phyloP scores from a whole-genome alignment of 2,888 invertebrate species.

The Diarsia rubi region DNA sequence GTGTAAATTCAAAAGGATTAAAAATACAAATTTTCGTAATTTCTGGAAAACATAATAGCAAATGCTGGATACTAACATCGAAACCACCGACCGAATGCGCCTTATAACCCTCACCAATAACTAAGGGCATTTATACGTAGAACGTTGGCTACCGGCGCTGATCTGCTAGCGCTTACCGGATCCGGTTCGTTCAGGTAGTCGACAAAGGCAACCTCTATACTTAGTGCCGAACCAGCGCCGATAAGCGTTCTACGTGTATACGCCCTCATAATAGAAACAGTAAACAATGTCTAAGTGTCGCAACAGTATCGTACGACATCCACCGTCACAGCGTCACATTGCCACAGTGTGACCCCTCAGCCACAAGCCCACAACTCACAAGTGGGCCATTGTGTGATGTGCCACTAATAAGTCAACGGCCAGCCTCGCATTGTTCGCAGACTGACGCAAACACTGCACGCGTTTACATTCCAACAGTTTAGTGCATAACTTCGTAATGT shows the following conservation, averaged over 20 bases:
- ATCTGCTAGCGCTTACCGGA: no score
- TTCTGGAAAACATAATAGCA: not conserved
- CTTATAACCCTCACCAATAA: not conserved
- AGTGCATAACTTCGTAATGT: constrained; percentile 11
- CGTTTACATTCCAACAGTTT: constrained; percentile 12
- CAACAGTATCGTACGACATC: constrained; percentile 26
- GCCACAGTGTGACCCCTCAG: constrained; percentile 29
- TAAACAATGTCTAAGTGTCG: constrained; percentile 31
- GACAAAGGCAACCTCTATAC: no score
- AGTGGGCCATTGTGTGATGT: constrained; percentile 49
- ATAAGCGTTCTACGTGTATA: no score
- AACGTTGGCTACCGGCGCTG: no score
- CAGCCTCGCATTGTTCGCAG: constrained; percentile 42
- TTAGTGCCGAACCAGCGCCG: no score
- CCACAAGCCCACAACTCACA: constrained; percentile 14
- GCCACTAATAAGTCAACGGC: constrained; percentile 43
- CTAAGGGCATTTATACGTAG: no score
- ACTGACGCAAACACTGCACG: constrained; percentile 43
- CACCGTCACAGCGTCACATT: constrained; percentile 1
- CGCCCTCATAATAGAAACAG: not conserved
- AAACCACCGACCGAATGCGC: not conserved
- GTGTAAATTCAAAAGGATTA: no score
- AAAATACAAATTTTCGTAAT: not conserved
- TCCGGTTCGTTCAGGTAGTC: no score
- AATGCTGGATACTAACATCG: not conserved